Percentiles rank a stretch among this genome's conserved stretches.
phyloP scores from a whole-genome alignment of 1,140 invertebrate species.

The Aphaenogaster floridana region DNA sequence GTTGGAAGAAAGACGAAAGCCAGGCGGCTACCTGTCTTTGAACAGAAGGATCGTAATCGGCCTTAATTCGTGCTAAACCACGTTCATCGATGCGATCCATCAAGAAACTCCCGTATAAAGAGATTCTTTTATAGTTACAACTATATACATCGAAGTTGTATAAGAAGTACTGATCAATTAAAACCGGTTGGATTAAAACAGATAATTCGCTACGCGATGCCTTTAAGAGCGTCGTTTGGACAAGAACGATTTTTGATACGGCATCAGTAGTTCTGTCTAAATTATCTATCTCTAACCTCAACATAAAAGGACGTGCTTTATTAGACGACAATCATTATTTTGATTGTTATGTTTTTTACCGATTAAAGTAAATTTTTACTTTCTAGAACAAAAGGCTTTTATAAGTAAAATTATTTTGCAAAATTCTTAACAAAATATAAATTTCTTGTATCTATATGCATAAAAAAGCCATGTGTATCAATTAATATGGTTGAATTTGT shows the following conservation, averaged over 20 bases:
- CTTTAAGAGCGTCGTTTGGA: neutral
- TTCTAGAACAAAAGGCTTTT: neutral
- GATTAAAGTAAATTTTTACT: neutral
- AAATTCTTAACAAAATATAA: neutral
- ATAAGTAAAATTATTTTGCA: neutral
- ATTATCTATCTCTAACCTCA: conserved; percentile 20
- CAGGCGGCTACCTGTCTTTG: conserved; percentile 68
- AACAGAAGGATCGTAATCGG: conserved; percentile 47
- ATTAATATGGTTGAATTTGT: neutral
- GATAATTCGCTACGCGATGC: neutral
- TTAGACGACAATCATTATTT: neutral
- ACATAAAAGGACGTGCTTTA: neutral
- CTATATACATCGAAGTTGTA: neutral
- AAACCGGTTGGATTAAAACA: conserved; percentile 31
- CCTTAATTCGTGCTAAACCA: conserved; percentile 58
- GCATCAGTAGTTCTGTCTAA: neutral
- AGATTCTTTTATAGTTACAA: conserved; percentile 23
- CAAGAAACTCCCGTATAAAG: conserved; percentile 27
- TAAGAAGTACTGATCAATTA: conserved; percentile 26
- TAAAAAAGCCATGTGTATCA: neutral
- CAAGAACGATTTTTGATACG: neutral
- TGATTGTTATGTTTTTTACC: neutral
- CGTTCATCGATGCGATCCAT: conserved; percentile 36
- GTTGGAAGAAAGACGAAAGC: conserved; percentile 44
- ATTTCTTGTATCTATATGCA: neutral